Base-by-base conservation (phyloP, 2,888 invertebrate species). In the Thysanoteuthis rhombus region DNA sequence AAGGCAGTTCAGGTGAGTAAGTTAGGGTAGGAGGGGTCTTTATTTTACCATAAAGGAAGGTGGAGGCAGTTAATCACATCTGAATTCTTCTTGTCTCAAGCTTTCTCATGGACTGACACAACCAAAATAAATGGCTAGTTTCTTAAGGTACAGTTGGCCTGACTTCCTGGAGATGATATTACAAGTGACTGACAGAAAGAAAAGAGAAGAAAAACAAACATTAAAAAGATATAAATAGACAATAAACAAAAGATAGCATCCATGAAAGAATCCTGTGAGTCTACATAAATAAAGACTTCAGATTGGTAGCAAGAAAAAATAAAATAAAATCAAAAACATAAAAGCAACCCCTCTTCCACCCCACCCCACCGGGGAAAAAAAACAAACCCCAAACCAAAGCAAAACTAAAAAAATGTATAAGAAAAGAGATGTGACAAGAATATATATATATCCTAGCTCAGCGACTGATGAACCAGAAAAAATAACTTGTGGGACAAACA, bases 11-110 rank as follows among this genome's bases (percentile, higher is more conserved):
- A 75, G 75, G n/a, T 75, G 75, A 75, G 16, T 75, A 75, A 75
- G 75, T 75, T n/a, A n/a, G n/a, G n/a, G n/a, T n/a, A n/a, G 16
- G n/a, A 75, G 75, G 16, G 12, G 75, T 75, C n/a, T 75, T n/a
- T 75, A n/a, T 75, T 75, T 75, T 12, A 75, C 75, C n/a, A 75
- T 75, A 36, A 75, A n/a, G n/a, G 75, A 16, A 75, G 75, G 75
- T n/a, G 75, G 75, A 75, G n/a, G 75, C 75, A 75, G 75, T 75
- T 75, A 75, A 75, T 75, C 75, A 75, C 75, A 75, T 75, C 75
- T n/a, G 75, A 75, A 75, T 75, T 75, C 75, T 75, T 75, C 75
- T 75, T n/a, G 75, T 75, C 12, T n/a, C 36, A n/a, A 75, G 75
- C 75, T 75, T 75, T n/a, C 75, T 75, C 75, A n/a, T 75, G 75